Conservation (phyloP, 1,140 invertebrate species). For the Drosophila nikananu region DNA sequence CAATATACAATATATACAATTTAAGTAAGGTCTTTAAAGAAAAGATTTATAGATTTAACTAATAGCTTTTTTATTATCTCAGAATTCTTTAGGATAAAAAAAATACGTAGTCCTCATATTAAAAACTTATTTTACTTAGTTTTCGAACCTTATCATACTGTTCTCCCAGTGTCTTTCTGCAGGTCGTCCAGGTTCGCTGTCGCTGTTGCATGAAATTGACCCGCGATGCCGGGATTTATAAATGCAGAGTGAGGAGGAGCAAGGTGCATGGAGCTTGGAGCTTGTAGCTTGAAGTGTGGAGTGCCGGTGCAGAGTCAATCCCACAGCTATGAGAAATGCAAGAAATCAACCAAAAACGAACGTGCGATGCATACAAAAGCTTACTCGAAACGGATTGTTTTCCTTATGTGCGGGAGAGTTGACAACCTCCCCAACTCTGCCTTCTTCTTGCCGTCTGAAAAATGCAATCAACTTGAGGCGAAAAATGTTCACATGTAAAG, state of each 20-base stretch:
- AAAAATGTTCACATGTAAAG: constrained; percentile 68
- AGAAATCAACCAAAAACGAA: constrained; percentile 81
- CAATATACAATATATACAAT: neutral
- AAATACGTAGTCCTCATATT: no score
- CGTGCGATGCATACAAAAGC: constrained; percentile 81
- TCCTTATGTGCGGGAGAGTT: constrained; percentile 63
- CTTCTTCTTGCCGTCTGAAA: constrained; percentile 48
- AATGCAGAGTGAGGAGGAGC: constrained; percentile 40
- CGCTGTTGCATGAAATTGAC: constrained; percentile 80
- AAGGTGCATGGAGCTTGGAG: neutral
- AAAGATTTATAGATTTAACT: neutral
- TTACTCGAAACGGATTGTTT: constrained; percentile 68
- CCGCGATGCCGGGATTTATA: constrained; percentile 77
- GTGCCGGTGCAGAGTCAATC: constrained; percentile 43
- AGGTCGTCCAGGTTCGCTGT: constrained; percentile 52
- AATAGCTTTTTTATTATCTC: neutral
- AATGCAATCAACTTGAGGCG: constrained; percentile 82
- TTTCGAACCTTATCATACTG: neutral
- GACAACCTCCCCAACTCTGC: constrained; percentile 15
- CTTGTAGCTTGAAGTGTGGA: constrained; percentile 32
- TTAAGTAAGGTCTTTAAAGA: neutral
- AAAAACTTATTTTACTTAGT: neutral
- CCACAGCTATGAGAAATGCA: constrained; percentile 75
- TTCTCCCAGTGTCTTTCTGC: constrained; percentile 4
- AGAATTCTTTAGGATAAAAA: neutral